Percentiles rank a stretch among this genome's conserved stretches.
phyloP scores from a whole-genome alignment of 2,797 vertebrate genomes.

The Eulemur albifrons region DNA sequence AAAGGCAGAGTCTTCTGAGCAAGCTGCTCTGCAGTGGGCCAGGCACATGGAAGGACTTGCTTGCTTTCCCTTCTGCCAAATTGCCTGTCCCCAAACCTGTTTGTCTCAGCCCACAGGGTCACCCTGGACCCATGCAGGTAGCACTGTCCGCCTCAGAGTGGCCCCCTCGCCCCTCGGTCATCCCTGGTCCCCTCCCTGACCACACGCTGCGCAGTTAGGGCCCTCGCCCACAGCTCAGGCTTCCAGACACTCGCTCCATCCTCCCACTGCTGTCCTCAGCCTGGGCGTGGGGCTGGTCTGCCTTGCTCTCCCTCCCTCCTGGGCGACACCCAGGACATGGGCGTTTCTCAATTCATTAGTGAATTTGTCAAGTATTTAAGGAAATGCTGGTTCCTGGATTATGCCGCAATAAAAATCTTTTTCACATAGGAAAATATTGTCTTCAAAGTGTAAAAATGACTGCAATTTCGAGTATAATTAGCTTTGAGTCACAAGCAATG shows the following conservation, averaged over 20 bases:
- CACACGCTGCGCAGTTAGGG: rapidly evolving
- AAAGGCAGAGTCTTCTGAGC: rapidly evolving
- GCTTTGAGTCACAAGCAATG: background rate
- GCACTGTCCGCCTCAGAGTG: background rate
- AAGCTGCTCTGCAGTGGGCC: rapidly evolving
- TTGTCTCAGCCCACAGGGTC: background rate
- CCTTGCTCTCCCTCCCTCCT: background rate
- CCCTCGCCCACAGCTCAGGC: rapidly evolving
- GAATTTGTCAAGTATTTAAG: background rate
- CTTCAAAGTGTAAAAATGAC: background rate
- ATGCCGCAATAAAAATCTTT: rapidly evolving
- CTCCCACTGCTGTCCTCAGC: background rate
- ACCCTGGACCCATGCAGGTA: too few species aligned
- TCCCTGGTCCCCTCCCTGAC: rapidly evolving
- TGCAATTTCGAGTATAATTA: rapidly evolving
- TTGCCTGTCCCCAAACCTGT: rapidly evolving
- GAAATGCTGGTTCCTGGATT: background rate
- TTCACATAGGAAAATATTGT: background rate
- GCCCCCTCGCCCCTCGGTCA: rapidly evolving
- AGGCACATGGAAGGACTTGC: rapidly evolving
- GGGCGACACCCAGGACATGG: rapidly evolving
- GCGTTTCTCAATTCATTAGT: background rate
- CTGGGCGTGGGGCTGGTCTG: rapidly evolving
- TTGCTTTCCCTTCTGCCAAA: background rate
- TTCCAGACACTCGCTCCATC: rapidly evolving